These are phyloP conservation scores for Gonioctena quinquepunctata DNA, from an alignment of 1,140 invertebrate species.

Conservation along the genomic window DNA sequence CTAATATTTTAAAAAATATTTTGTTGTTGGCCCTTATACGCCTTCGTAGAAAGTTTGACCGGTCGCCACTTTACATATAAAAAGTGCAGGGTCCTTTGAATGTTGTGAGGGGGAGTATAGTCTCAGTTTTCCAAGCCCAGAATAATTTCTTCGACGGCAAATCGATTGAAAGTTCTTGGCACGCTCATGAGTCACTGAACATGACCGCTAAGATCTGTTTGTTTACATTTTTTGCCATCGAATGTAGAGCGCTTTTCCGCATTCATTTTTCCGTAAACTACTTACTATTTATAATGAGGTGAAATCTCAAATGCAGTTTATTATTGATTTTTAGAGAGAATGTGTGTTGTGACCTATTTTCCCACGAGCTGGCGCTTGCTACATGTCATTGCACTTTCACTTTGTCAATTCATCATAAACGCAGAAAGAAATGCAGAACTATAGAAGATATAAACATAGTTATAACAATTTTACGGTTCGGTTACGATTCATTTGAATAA, in stretches of 20 bases:
- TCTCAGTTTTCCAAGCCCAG: too few relatives aligned
- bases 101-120: too few relatives aligned
- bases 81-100: too few relatives aligned
- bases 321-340: conserved; percentile 37
- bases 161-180: too few relatives aligned
- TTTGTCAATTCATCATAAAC: not conserved
- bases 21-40: too few relatives aligned
- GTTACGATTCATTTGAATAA: too few relatives aligned
- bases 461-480: too few relatives aligned
- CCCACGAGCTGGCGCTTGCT: conserved; percentile 25
- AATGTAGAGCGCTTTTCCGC: conserved; percentile 41
- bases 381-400: conserved; percentile 38
- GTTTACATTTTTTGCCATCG: not conserved
- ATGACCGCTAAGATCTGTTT: not conserved
- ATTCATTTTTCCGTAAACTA: conserved; percentile 37
- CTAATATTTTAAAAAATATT: too few relatives aligned
- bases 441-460: too few relatives aligned
- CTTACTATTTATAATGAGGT: conserved; percentile 44
- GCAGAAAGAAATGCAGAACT: not conserved
- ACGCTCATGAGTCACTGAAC: not conserved
- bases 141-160: too few relatives aligned
- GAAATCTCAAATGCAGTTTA: conserved; percentile 38
- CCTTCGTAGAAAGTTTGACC: too few relatives aligned
- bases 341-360: conserved; percentile 44
- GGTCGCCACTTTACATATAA: too few relatives aligned